Percentiles rank a stretch among this genome's conserved stretches.
phyloP scores from a whole-genome alignment of 1,140 invertebrate genomes.

The Drosophila ananassae region DNA sequence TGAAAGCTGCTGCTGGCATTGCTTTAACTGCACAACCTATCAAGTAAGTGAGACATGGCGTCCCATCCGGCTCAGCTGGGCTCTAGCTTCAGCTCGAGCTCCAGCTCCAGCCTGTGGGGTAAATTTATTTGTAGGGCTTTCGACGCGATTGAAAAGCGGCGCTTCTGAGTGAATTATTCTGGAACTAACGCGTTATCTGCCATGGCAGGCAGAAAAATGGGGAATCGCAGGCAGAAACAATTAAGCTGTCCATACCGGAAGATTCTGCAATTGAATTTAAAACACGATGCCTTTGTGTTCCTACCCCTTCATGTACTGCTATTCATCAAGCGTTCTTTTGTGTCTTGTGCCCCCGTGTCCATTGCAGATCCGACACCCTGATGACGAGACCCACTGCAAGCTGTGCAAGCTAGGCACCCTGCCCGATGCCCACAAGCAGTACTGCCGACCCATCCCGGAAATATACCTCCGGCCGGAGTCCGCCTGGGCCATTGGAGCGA shows the following conservation, averaged over 20 bases:
- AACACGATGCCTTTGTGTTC: slow-evolving; percentile 17
- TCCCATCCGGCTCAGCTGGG: slow-evolving; percentile 35
- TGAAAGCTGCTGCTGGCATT: slow-evolving; percentile 98
- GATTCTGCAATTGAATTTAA: slow-evolving; percentile 39
- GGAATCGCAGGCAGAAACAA: slow-evolving; percentile 20
- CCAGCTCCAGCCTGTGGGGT: slow-evolving; percentile 1
- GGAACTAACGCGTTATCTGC: neutral
- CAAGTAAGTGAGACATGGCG: slow-evolving; percentile 87
- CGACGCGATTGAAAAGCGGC: slow-evolving; percentile 60
- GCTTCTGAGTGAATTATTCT: slow-evolving; percentile 39
- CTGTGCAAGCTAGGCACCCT: slow-evolving; percentile 93
- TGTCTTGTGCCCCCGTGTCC: slow-evolving; percentile 17
- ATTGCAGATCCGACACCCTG: slow-evolving; percentile 90
- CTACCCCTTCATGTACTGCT: neutral
- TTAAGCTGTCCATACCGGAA: slow-evolving; percentile 31
- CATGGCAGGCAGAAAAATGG: slow-evolving; percentile 4
- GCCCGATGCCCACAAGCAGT: slow-evolving; percentile 90
- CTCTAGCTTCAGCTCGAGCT: neutral
- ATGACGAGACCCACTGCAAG: slow-evolving; percentile 92
- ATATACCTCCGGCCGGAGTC: slow-evolving; percentile 92
- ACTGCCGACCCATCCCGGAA: slow-evolving; percentile 92
- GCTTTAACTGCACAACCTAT: slow-evolving; percentile 96
- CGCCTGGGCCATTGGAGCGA: slow-evolving; percentile 95
- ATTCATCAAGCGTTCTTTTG: slow-evolving; percentile 26
- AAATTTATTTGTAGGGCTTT: slow-evolving; percentile 69